Percentiles rank a stretch among this genome's conserved stretches.
Conservation (phyloP, 1,140 invertebrate genomes). For the Hycleus phaleratus region DNA sequence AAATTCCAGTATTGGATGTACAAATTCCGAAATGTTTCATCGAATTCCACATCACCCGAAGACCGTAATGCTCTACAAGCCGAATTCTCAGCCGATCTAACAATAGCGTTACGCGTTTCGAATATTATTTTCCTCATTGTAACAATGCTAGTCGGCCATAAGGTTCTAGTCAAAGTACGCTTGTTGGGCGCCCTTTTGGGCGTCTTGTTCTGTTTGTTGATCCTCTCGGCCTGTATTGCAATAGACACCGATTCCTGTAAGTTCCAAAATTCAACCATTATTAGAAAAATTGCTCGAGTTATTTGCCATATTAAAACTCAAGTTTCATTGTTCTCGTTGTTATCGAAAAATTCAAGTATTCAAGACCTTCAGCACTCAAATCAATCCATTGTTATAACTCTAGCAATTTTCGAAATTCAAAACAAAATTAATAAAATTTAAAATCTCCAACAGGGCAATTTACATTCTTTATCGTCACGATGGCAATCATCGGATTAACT, state of each 20-base stretch:
- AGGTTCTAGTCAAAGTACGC: background rate
- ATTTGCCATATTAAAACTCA: no score
- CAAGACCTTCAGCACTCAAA: no score
- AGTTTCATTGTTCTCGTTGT: no score
- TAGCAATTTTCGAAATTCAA: no score
- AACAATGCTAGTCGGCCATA: background rate
- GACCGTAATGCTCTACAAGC: background rate
- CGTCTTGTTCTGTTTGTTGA: background rate
- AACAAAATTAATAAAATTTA: no score
- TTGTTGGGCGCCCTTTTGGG: background rate
- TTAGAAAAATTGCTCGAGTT: no score
- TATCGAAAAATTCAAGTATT: no score
- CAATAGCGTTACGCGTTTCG: background rate
- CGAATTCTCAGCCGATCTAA: background rate
- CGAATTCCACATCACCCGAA: background rate
- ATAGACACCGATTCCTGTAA: background rate
- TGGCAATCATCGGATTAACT: background rate
- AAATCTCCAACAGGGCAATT: no score
- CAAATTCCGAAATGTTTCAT: slow-evolving; percentile 1
- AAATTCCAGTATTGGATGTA: slow-evolving; percentile 6
- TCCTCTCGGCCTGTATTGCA: background rate
- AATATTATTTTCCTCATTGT: background rate
- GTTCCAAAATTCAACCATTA: background rate
- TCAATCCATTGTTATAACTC: no score
- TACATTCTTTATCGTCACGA: no score